A percentile compares a stretch with the other conserved stretches of the same genome.
These are phyloP conservation scores for Meloidogyne hapla DNA, from an alignment of 1,140 invertebrate species.

Conservation along the genomic window DNA sequence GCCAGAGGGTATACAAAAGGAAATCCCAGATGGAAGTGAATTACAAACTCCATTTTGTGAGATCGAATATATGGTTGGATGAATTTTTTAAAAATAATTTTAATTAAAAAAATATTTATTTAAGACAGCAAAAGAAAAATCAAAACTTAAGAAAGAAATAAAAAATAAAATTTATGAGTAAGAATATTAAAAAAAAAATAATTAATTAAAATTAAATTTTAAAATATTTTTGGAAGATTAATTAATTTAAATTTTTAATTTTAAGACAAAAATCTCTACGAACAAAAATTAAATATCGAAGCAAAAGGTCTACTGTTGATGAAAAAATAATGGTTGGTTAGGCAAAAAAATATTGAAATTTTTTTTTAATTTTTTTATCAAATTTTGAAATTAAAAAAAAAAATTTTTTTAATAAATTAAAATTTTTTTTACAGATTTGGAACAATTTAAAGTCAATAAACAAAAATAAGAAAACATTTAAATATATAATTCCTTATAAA, in stretches of 20 bases:
- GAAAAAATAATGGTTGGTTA: neutral
- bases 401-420: no score
- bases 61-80: neutral
- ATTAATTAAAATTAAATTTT: neutral
- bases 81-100: no score
- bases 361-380: neutral
- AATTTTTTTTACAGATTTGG: neutral
- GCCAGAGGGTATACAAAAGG: neutral
- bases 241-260: neutral
- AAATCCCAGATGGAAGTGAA: neutral
- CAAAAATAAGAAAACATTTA: neutral
- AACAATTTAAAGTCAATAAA: neutral
- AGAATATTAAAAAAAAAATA: neutral
- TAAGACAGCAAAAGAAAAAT: neutral
- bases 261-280: neutral
- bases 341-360: neutral
- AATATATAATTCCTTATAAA: neutral
- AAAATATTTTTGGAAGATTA: neutral
- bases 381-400: neutral
- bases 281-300: neutral
- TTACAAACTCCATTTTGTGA: neutral
- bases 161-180: neutral
- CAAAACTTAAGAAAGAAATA: neutral
- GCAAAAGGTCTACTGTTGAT: neutral
- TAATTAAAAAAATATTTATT: neutral